Evolutionary conservation across 1,140 invertebrate genomes (phyloP).

Genomic region (Drosophila nasuta): DNA sequence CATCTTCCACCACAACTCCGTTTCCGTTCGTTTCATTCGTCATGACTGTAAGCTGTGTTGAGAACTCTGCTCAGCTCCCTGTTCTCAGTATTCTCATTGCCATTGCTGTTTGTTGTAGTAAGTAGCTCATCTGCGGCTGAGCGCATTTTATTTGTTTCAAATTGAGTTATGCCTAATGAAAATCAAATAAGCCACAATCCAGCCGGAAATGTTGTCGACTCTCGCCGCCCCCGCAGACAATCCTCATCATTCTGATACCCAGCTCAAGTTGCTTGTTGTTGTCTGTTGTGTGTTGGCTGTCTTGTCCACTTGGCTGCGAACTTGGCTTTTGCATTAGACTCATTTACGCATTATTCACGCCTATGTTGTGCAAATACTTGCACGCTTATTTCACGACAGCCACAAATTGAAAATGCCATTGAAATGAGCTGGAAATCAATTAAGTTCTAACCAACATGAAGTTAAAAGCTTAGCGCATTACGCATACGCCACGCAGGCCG

Average conservation of each 20-base stretch:
- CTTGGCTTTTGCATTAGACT: conserved; percentile 47
- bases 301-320: conserved; percentile 17
- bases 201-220: conserved; percentile 69
- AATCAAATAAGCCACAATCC: conserved; percentile 83
- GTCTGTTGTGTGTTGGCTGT: conserved; percentile 7
- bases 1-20: conserved; percentile 37
- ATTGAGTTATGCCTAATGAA: conserved; percentile 84
- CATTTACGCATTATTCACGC: conserved; percentile 55
- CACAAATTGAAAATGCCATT: conserved; percentile 49
- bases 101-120: conserved; percentile 58
- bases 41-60: conserved; percentile 48
- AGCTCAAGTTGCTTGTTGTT: not conserved
- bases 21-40: conserved; percentile 73
- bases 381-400: not conserved
- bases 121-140: conserved; percentile 82
- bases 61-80: conserved; percentile 29
- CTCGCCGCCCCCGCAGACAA: conserved; percentile 2
- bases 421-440: conserved; percentile 55
- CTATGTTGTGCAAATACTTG: conserved; percentile 41
- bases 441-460: conserved; percentile 44
- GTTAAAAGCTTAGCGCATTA: conserved; percentile 23
- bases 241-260: conserved; percentile 5
- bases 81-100: conserved; percentile 2
- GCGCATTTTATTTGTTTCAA: conserved; percentile 82
- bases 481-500: conserved; percentile 23